Percentiles rank a stretch among this genome's conserved stretches.
Conservation (phyloP, 2,888 invertebrate species). For the Lasioglossum pauxillum region DNA sequence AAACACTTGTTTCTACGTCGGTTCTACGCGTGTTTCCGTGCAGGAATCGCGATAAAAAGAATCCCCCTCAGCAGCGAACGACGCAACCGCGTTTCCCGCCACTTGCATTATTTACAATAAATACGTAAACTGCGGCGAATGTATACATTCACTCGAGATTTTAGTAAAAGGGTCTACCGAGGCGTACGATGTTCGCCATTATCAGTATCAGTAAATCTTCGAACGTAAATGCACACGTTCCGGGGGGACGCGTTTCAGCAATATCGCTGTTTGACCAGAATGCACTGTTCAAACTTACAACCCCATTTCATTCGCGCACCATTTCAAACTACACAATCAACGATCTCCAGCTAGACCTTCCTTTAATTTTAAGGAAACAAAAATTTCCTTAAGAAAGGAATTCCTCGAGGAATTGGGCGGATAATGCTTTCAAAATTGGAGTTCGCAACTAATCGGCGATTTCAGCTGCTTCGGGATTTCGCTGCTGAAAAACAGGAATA, state of each 20-base stretch:
- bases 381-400: background rate
- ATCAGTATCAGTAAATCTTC: background rate
- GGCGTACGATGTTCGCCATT: background rate
- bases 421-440: background rate
- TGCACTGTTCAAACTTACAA: background rate
- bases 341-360: background rate
- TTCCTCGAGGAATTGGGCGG: background rate
- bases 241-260: background rate
- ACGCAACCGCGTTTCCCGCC: background rate
- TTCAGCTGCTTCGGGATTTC: too few relatives aligned
- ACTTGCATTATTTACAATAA: slow-evolving; percentile 2
- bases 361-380: background rate
- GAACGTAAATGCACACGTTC: background rate
- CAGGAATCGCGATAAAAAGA: background rate
- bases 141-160: slow-evolving; percentile 9
- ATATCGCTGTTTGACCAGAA: background rate
- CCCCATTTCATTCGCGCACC: background rate
- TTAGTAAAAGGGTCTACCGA: slow-evolving; percentile 7
- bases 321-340: background rate
- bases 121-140: slow-evolving; percentile 12
- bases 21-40: background rate
- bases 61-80: background rate
- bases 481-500: too few relatives aligned
- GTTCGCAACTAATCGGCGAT: too few relatives aligned
- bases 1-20: slow-evolving; percentile 19